Evolutionary conservation across 2,888 invertebrate species (phyloP).

Genomic region (Agrochola lychnidis): DNA sequence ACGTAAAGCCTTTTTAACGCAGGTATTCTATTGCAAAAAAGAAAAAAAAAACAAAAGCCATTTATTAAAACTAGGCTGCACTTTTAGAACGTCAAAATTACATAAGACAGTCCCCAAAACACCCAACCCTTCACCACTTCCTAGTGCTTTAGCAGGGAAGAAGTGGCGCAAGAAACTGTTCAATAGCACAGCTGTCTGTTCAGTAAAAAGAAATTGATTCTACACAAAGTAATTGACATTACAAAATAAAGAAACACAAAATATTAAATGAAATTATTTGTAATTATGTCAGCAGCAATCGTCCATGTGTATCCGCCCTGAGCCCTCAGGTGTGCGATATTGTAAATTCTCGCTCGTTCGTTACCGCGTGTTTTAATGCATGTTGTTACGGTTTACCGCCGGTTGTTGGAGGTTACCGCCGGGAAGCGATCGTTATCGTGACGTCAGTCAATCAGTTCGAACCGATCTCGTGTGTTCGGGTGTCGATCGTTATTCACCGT

Average conservation of each 20-base stretch:
- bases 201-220: too few species aligned
- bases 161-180: too few species aligned
- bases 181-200: too few species aligned
- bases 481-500: constrained; percentile 9
- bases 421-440: constrained; percentile 28
- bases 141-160: too few species aligned
- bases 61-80: too few species aligned
- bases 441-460: constrained; percentile 29
- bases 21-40: not conserved
- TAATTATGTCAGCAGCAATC: not conserved
- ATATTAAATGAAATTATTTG: too few species aligned
- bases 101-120: too few species aligned
- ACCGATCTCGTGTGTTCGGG: not conserved
- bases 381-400: constrained; percentile 10
- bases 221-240: too few species aligned
- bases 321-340: constrained; percentile 1
- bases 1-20: too few species aligned
- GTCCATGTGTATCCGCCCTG: not conserved
- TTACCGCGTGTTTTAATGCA: constrained; percentile 12
- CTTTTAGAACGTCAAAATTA: too few species aligned
- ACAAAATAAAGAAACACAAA: too few species aligned
- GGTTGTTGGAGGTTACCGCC: not conserved
- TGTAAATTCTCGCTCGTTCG: constrained; percentile 7
- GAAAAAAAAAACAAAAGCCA: not conserved
- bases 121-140: too few species aligned